Evolutionary conservation across 2,113 vertebrate species (phyloP).

Genomic region (Sceloporus tristichus): DNA sequence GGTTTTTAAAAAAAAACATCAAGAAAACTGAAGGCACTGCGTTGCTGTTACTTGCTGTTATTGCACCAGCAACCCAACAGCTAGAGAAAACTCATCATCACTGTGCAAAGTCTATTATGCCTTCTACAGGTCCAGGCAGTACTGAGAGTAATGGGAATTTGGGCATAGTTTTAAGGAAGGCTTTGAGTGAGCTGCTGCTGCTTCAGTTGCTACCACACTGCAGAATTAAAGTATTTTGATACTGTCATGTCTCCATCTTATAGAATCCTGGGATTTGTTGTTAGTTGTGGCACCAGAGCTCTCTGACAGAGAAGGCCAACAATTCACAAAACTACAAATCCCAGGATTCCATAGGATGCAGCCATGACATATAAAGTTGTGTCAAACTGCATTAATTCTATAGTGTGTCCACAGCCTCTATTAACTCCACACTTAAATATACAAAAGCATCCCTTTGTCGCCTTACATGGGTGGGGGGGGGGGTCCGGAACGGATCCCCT

Average conservation of each 20-base stretch:
- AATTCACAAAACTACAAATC: too few relatives aligned
- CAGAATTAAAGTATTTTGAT: too few relatives aligned
- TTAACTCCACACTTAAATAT: neutral
- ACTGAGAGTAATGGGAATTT: neutral
- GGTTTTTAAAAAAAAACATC: neutral
- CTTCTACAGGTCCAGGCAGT: neutral
- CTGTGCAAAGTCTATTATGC: neutral
- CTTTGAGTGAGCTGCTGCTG: neutral
- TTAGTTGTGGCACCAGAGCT: too few relatives aligned
- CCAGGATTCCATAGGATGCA: too few relatives aligned
- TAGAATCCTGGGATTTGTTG: too few relatives aligned
- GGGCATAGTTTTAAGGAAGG: neutral
- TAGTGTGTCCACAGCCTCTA: neutral
- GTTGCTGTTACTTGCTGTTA: neutral
- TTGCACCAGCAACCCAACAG: neutral
- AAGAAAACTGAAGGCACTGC: neutral
- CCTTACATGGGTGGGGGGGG: neutral
- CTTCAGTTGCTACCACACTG: too few relatives aligned
- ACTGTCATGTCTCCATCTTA: too few relatives aligned
- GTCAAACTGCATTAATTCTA: too few relatives aligned
- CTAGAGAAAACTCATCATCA: neutral
- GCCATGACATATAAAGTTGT: too few relatives aligned
- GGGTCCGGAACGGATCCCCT: too few relatives aligned
- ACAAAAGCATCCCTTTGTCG: too few relatives aligned
- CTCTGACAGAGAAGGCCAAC: too few relatives aligned